Conservation (phyloP, 2,888 invertebrate species). For the Osmoderma eremita region DNA sequence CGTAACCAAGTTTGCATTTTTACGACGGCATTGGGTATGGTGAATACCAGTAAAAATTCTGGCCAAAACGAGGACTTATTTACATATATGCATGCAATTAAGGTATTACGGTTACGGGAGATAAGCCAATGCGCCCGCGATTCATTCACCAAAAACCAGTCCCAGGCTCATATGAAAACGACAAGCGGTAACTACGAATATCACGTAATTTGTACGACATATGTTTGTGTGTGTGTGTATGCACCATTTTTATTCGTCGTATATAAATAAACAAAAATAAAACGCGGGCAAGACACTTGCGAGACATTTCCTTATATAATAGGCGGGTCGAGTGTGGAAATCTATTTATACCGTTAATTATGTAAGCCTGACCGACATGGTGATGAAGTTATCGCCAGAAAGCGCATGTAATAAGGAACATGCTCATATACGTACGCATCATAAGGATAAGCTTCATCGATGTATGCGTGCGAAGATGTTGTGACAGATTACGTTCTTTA, state of each 20-base stretch:
- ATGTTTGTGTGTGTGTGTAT: slow-evolving; percentile 1
- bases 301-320: slow-evolving; percentile 17
- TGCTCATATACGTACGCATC: too few relatives aligned
- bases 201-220: slow-evolving; percentile 19
- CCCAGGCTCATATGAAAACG: slow-evolving; percentile 18
- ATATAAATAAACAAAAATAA: slow-evolving; percentile 26
- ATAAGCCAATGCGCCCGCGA: slow-evolving; percentile 10
- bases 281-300: neutral
- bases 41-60: neutral
- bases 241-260: slow-evolving; percentile 3
- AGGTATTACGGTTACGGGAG: slow-evolving; percentile 8
- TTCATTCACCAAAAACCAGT: slow-evolving; percentile 30
- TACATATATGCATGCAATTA: slow-evolving; percentile 24
- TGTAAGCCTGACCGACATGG: slow-evolving; percentile 8
- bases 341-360: slow-evolving; percentile 21
- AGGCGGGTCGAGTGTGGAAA: slow-evolving; percentile 15
- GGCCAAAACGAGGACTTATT: slow-evolving; percentile 1
- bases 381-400: slow-evolving; percentile 2
- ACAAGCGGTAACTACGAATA: neutral
- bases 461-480: too few relatives aligned
- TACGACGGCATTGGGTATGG: too few relatives aligned
- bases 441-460: too few relatives aligned
- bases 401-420: neutral
- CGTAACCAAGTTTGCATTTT: too few relatives aligned
- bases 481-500: too few relatives aligned